These are phyloP conservation scores for Heteractis magnifica DNA, from an alignment of 92 coral and sea anemone genomes.

Conservation along the genomic window DNA sequence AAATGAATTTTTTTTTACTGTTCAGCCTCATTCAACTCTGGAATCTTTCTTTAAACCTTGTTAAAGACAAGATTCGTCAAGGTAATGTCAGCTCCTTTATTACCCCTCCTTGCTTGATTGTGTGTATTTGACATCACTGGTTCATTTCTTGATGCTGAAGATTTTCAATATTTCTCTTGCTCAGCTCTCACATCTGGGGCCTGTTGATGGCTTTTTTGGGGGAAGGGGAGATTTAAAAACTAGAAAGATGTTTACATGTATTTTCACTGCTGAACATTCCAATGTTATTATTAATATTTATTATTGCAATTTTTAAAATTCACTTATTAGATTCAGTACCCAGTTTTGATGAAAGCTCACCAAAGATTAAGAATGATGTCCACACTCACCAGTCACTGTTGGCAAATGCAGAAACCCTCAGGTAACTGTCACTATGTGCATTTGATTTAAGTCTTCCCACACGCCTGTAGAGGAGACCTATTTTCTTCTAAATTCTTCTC, in stretches of 20 bases:
- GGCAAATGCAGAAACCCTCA: conserved; percentile 60
- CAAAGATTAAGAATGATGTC: conserved; percentile 61
- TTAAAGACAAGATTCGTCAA: conserved; percentile 68
- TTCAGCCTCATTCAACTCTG: conserved; percentile 84
- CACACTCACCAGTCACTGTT: conserved; percentile 76
- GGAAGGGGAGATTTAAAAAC: no score
- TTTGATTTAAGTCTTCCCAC: neutral
- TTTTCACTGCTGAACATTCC: neutral
- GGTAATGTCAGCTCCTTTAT: conserved; percentile 36
- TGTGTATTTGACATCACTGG: no score
- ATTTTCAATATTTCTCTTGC: no score
- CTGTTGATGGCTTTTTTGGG: no score
- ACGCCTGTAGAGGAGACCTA: neutral
- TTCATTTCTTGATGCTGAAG: no score
- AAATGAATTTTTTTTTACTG: neutral
- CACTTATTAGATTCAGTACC: conserved; percentile 70
- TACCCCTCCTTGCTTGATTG: no score
- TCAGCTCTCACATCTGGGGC: no score
- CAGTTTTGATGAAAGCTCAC: conserved; percentile 61
- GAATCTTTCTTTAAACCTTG: conserved; percentile 72
- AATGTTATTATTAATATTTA: neutral
- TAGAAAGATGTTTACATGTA: no score
- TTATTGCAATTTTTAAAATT: neutral
- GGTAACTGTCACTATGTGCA: conserved; percentile 39
- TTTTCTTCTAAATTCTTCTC: no score